Base-by-base conservation (phyloP, 2,113 vertebrate species). In the Lampris megalopsis region DNA sequence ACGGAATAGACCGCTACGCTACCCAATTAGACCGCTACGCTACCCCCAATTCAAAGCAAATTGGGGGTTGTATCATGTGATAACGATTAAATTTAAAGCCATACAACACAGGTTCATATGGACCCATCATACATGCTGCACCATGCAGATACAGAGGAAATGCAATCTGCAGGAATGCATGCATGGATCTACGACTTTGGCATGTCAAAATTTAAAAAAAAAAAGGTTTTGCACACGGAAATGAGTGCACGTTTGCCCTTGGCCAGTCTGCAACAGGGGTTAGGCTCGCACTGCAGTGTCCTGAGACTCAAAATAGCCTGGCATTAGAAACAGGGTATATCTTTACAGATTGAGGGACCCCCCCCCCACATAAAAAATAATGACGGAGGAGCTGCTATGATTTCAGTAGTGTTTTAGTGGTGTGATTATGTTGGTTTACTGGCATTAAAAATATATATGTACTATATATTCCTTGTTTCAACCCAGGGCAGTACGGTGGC, bases 301-400 rank as follows among this genome's bases (percentile, higher is more conserved):
- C 45, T n/a, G 11, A 72, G 56, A 73, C 10, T 66, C 3, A 38
- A 38, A 62, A 56, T 45, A 61, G n/a, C 37, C 9, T 63, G 41
- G 42, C 52, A 73, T 62, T 62, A 40, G 2, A 81, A 11, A 79
- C 9, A 1, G 38, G 41, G 53, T 11, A 37, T 58, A 4, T 6
- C 37, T 58, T 13, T 74, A n/a, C 50, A 78, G 4, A 45, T 37
- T n/a, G 58, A 37, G 37, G 35, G 49, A 41, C 50, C 9, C 13
- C 3, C 9, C 49, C 24, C 24, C 24, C 24, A 24, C 24, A 52
- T 52, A 53, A 13, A 63, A 63, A 79, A 77, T 70, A 73, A 78
- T 5, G 24, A 13, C 68, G 70, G 36, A 36, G 61, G 68, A 7
- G 64, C 11, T 43, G 13, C 61, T 40, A 10, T 3, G 13, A 24